Percentiles rank a stretch among this genome's conserved stretches.
Evolutionary conservation across 2,888 invertebrate species (phyloP).

Genomic region (Amblyjoppa proteus): DNA sequence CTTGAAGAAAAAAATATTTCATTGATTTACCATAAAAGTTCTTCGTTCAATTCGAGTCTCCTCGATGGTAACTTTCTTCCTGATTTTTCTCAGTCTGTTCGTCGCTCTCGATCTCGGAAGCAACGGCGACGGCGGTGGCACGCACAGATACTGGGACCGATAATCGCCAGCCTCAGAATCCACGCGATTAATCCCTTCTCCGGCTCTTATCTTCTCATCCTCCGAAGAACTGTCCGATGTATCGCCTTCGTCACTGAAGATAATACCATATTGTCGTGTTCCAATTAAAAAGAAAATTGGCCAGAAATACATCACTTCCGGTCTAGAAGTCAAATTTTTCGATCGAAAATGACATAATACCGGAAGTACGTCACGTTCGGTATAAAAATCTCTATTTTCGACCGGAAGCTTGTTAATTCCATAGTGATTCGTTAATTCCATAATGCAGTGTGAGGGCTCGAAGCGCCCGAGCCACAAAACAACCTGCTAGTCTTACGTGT

Average conservation of each 20-base stretch:
- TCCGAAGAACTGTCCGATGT: slow-evolving; percentile 91
- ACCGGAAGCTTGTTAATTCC: background rate
- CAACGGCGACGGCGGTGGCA: slow-evolving; percentile 91
- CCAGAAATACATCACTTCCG: no score
- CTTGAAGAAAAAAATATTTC: background rate
- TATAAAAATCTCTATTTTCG: background rate
- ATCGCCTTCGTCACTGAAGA: slow-evolving; percentile 91
- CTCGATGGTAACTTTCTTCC: slow-evolving; percentile 70
- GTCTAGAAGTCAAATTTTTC: no score
- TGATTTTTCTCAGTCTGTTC: slow-evolving; percentile 73
- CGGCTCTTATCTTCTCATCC: slow-evolving; percentile 80
- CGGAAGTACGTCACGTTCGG: no score
- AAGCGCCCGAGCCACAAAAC: no score
- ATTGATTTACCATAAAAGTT: slow-evolving; percentile 70
- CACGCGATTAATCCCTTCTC: slow-evolving; percentile 77
- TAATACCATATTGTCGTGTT: background rate
- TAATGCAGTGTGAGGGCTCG: no score
- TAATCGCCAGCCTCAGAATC: slow-evolving; percentile 65
- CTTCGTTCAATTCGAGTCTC: slow-evolving; percentile 72
- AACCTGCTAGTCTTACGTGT: no score
- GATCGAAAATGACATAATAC: no score
- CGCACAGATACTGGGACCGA: slow-evolving; percentile 84
- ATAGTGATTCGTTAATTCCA: background rate
- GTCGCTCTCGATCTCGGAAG: slow-evolving; percentile 82
- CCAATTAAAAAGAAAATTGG: no score